Evolutionary conservation across 2,113 vertebrate species (phyloP).

Genomic region (Bujurquina vittata): DNA sequence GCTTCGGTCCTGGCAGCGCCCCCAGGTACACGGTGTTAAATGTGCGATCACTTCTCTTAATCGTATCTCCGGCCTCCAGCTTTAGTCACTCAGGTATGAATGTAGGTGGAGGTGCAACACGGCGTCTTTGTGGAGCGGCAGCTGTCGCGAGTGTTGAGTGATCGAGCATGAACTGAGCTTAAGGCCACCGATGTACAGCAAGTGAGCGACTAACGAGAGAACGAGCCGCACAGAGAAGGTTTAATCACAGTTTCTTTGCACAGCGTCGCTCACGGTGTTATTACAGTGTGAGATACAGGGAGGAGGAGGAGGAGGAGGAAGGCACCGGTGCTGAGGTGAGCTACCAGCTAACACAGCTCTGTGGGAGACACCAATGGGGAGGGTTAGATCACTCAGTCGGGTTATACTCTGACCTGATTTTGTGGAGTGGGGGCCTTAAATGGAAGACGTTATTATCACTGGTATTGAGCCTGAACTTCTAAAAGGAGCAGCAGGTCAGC

Average conservation of each 20-base stretch:
- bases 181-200: not conserved
- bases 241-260: not conserved
- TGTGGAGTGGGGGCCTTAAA: not conserved
- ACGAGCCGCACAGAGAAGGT: not conserved
- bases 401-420: not conserved
- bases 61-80: slow-evolving; percentile 25
- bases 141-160: not conserved
- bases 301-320: not conserved
- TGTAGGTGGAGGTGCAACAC: not conserved
- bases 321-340: rapidly evolving
- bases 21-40: slow-evolving; percentile 3
- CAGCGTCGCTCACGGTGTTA: not conserved
- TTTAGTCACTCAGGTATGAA: slow-evolving; percentile 20
- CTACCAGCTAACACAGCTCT: not conserved
- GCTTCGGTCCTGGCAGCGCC: not conserved
- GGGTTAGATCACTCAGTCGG: not conserved
- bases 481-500: not conserved
- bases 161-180: slow-evolving; percentile 26
- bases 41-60: slow-evolving; percentile 18
- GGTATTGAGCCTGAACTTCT: not conserved
- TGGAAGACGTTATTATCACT: not conserved
- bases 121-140: slow-evolving; percentile 22
- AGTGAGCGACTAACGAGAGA: slow-evolving; percentile 1
- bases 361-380: not conserved
- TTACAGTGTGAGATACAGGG: not conserved